These are phyloP conservation scores for Vidua macroura DNA, from an alignment of 2,113 vertebrate genomes.

Conservation along the genomic window DNA sequence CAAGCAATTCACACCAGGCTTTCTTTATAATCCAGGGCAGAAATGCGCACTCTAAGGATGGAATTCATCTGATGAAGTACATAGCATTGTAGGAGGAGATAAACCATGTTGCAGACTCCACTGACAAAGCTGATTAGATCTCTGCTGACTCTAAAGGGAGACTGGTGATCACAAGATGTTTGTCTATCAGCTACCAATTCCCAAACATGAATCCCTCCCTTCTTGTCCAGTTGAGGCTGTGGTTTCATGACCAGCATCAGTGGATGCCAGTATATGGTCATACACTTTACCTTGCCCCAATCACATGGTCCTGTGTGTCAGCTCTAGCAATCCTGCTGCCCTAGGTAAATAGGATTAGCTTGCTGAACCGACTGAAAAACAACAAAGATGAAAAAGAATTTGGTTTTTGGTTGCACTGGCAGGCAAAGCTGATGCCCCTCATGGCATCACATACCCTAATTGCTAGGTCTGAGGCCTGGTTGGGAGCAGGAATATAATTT, in stretches of 20 bases:
- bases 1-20: not conserved
- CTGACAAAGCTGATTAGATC: conserved; percentile 42
- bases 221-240: conserved; percentile 2
- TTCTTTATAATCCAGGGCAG: not conserved
- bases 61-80: conserved; percentile 13
- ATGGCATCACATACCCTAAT: not conserved
- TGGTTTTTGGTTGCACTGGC: not conserved
- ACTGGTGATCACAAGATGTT: conserved; percentile 4
- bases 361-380: not conserved
- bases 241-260: not conserved
- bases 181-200: not conserved
- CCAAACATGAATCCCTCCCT: conserved; percentile 11
- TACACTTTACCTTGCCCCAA: not conserved
- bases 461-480: not conserved
- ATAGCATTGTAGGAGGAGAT: not conserved
- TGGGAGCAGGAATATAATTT: not conserved
- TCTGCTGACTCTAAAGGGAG: not conserved
- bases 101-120: not conserved
- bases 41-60: not conserved
- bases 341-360: conserved; percentile 1
- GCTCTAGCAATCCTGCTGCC: not conserved
- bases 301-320: not conserved
- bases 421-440: not conserved
- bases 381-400: not conserved
- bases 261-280: not conserved